Evolutionary conservation across 2,113 vertebrate genomes (phyloP).

Genomic region (Brevimyrus niger): DNA sequence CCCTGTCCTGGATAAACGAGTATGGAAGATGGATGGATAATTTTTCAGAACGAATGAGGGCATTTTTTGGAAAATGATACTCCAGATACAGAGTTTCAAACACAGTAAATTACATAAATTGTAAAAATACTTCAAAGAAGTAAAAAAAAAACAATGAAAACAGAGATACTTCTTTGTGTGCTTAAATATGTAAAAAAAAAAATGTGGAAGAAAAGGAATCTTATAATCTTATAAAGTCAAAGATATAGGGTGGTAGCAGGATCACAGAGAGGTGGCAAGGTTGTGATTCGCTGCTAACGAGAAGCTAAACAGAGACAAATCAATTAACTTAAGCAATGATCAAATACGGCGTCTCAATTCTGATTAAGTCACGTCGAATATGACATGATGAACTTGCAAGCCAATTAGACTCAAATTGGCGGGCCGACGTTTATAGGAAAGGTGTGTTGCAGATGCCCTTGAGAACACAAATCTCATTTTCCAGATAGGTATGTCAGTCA

Average conservation of each 20-base stretch:
- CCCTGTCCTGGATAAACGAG: background rate
- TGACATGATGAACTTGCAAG: background rate
- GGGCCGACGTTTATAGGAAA: background rate
- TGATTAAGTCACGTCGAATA: background rate
- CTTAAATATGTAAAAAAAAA: background rate
- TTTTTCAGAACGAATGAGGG: background rate
- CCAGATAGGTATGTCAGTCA: background rate
- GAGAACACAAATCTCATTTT: constrained; percentile 1
- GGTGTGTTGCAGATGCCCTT: background rate
- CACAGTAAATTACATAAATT: background rate
- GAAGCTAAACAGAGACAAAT: background rate
- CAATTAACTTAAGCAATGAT: background rate
- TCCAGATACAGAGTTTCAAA: background rate
- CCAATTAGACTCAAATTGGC: background rate
- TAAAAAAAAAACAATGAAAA: background rate
- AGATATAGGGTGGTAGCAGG: background rate
- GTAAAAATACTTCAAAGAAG: background rate
- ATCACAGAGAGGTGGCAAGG: background rate
- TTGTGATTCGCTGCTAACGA: background rate
- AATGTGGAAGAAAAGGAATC: background rate
- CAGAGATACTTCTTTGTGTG: background rate
- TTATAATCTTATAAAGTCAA: background rate
- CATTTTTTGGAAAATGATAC: background rate
- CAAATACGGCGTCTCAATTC: background rate
- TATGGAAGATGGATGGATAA: background rate